Evolutionary conservation across 2,888 invertebrate species (phyloP).

Genomic region (Antheraea assamensis): DNA sequence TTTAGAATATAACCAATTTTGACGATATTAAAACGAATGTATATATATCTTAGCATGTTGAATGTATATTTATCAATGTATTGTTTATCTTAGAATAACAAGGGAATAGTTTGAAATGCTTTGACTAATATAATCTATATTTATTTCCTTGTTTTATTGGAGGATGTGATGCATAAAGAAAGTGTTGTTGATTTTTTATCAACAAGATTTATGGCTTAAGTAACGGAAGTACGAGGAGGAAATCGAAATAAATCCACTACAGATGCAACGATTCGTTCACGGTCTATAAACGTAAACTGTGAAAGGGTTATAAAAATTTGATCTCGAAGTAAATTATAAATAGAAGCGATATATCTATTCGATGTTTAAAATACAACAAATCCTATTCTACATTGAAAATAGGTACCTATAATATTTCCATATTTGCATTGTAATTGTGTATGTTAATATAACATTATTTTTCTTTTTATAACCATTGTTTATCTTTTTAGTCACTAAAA

Average conservation of each 20-base stretch:
- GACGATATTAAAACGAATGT: neutral
- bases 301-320: conserved; percentile 70
- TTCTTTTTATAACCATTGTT: neutral
- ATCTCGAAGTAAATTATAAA: conserved; percentile 53
- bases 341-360: conserved; percentile 41
- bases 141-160: neutral
- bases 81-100: neutral
- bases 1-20: neutral
- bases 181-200: conserved; percentile 68
- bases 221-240: conserved; percentile 74
- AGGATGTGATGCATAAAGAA: conserved; percentile 21
- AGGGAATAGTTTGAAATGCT: neutral
- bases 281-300: conserved; percentile 64
- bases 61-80: too few relatives aligned
- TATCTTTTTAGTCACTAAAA: too few relatives aligned
- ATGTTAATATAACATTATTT: too few relatives aligned
- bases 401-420: neutral
- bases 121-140: neutral
- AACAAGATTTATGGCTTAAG: conserved; percentile 62
- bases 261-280: conserved; percentile 75
- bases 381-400: neutral
- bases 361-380: neutral
- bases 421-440: neutral
- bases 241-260: conserved; percentile 76
- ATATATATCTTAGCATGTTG: too few relatives aligned